A percentile compares a stretch with the other conserved stretches of the same genome.
Evolutionary conservation across 2,797 vertebrate genomes (phyloP).

Genomic region (Lithobates pipiens): DNA sequence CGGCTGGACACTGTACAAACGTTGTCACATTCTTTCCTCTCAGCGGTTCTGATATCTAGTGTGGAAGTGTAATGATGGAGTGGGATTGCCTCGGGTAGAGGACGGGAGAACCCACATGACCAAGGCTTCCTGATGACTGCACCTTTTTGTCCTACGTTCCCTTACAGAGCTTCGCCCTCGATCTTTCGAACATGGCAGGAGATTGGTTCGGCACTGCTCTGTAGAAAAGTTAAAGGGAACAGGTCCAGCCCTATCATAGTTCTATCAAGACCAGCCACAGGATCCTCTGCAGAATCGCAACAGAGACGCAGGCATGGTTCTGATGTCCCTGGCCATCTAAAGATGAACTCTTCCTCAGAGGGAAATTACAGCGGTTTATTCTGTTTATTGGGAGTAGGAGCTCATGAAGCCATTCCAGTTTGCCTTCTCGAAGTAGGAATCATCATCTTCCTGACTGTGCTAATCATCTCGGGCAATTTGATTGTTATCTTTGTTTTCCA

Average conservation of each 20-base stretch:
- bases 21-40: constrained; percentile 77
- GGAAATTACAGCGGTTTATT: constrained; percentile 86
- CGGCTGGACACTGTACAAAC: constrained; percentile 67
- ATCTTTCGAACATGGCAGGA: constrained; percentile 65
- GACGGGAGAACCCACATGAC: constrained; percentile 49
- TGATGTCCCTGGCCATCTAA: constrained; percentile 74
- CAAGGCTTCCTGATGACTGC: constrained; percentile 56
- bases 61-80: constrained; percentile 69
- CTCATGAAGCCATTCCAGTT: constrained; percentile 85
- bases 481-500: constrained; percentile 98
- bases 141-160: constrained; percentile 43
- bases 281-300: constrained; percentile 69
- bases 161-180: constrained; percentile 25
- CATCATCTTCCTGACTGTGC: constrained; percentile 91
- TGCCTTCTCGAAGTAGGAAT: constrained; percentile 92
- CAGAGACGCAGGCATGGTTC: constrained; percentile 74
- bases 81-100: constrained; percentile 65
- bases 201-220: constrained; percentile 65
- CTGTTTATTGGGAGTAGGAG: constrained; percentile 91
- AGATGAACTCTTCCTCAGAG: constrained; percentile 92
- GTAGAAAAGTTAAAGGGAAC: constrained; percentile 69
- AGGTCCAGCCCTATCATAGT: constrained; percentile 70
- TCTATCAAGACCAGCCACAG: constrained; percentile 67
- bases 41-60: constrained; percentile 73
- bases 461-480: constrained; percentile 95